Percentiles rank a stretch among this genome's conserved stretches.
phyloP scores from a whole-genome alignment of 1,140 invertebrate species.

The Anastatus disparis region DNA sequence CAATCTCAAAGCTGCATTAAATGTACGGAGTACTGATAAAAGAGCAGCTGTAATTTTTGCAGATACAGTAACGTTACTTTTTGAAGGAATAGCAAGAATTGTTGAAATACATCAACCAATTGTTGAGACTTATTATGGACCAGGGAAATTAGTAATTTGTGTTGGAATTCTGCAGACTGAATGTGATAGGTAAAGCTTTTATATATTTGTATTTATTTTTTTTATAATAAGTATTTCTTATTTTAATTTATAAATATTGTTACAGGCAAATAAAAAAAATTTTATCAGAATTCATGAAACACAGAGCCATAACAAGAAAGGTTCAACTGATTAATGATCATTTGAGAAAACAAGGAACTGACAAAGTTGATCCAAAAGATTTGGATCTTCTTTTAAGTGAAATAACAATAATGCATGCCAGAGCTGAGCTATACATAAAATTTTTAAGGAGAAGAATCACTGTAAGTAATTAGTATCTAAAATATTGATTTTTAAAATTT shows the following conservation, averaged over 20 bases:
- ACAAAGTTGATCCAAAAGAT: constrained; percentile 83
- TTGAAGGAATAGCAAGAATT: constrained; percentile 89
- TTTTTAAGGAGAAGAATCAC: constrained; percentile 85
- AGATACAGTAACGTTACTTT: constrained; percentile 84
- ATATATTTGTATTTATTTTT: background rate
- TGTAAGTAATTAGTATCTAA: constrained; percentile 66
- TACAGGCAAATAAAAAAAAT: constrained; percentile 69
- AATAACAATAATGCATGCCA: constrained; percentile 90
- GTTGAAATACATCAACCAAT: constrained; percentile 93
- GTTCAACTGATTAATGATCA: constrained; percentile 73
- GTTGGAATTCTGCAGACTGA: constrained; percentile 84
- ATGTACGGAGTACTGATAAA: constrained; percentile 75
- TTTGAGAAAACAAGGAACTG: constrained; percentile 65
- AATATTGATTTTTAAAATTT: background rate
- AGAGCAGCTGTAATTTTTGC: constrained; percentile 82
- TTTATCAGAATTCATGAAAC: constrained; percentile 81
- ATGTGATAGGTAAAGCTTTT: constrained; percentile 78
- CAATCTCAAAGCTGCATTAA: constrained; percentile 74
- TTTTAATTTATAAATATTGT: constrained; percentile 22
- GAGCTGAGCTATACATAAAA: constrained; percentile 89
- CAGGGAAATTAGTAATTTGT: constrained; percentile 78
- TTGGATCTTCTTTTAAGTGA: constrained; percentile 91
- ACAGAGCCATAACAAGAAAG: constrained; percentile 76
- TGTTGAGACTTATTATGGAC: constrained; percentile 94
- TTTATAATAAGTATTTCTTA: constrained; percentile 6